Conservation (phyloP, 2,797 vertebrate genomes). For the Micropoecilia bifurca region DNA sequence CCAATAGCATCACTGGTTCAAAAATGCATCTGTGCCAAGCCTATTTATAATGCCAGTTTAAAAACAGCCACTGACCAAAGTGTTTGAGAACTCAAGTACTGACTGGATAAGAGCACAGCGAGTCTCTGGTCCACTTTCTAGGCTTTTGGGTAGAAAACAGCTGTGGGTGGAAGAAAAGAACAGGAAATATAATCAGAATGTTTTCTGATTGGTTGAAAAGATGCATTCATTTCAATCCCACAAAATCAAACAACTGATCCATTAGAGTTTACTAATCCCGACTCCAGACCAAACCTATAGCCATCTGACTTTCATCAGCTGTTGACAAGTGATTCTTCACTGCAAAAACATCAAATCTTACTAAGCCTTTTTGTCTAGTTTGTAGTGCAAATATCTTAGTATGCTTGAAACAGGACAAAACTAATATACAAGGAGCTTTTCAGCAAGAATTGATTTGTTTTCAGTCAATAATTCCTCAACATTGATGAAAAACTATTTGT, state of each 20-base stretch:
- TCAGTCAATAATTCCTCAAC: too few relatives aligned
- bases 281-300: neutral
- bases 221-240: neutral
- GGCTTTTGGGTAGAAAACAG: neutral
- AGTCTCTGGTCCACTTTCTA: neutral
- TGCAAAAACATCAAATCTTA: too few relatives aligned
- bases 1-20: neutral
- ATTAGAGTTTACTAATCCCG: neutral
- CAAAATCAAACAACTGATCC: neutral
- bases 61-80: constrained; percentile 3
- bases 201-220: neutral
- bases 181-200: neutral
- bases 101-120: neutral
- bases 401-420: too few relatives aligned
- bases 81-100: neutral
- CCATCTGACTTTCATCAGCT: neutral
- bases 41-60: neutral
- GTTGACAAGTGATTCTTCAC: neutral
- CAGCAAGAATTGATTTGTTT: too few relatives aligned
- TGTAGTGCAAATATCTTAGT: too few relatives aligned
- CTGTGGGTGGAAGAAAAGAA: neutral
- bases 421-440: too few relatives aligned
- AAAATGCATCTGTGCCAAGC: neutral
- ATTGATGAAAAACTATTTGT: too few relatives aligned
- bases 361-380: too few relatives aligned